Conservation (phyloP, 2,888 invertebrate species). For the Ommatoiulus sabulosus region DNA sequence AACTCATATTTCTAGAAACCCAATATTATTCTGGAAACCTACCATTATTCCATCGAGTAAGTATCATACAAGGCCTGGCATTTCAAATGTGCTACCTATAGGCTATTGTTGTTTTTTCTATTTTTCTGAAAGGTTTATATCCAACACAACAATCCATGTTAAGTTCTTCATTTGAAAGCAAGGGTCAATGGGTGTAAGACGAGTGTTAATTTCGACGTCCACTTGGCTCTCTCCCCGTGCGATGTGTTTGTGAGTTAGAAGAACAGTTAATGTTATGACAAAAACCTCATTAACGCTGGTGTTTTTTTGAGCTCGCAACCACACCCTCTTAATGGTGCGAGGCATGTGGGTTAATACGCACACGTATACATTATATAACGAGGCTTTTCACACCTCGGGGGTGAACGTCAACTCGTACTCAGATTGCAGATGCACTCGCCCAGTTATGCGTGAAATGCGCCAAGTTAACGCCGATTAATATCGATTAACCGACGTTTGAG, state of each 20-base stretch:
- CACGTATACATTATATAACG: neutral
- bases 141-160: too few relatives aligned
- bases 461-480: conserved; percentile 35
- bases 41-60: too few relatives aligned
- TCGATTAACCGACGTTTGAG: neutral
- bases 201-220: neutral
- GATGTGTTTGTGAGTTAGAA: neutral
- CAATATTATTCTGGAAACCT: too few relatives aligned
- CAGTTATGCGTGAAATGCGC: conserved; percentile 11
- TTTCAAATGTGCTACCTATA: too few relatives aligned
- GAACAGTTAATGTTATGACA: conserved; percentile 34
- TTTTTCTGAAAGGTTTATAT: too few relatives aligned
- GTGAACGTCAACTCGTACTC: conserved; percentile 20
- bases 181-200: conserved; percentile 18
- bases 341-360: neutral
- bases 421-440: conserved; percentile 24
- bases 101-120: too few relatives aligned
- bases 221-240: neutral
- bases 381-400: conserved; percentile 44
- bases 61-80: too few relatives aligned
- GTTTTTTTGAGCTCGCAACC: neutral
- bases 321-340: conserved; percentile 35
- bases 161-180: neutral
- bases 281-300: conserved; percentile 46
- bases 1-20: too few relatives aligned